Conservation (phyloP, 2,797 vertebrate genomes). For the Pipistrellus nathusii region DNA sequence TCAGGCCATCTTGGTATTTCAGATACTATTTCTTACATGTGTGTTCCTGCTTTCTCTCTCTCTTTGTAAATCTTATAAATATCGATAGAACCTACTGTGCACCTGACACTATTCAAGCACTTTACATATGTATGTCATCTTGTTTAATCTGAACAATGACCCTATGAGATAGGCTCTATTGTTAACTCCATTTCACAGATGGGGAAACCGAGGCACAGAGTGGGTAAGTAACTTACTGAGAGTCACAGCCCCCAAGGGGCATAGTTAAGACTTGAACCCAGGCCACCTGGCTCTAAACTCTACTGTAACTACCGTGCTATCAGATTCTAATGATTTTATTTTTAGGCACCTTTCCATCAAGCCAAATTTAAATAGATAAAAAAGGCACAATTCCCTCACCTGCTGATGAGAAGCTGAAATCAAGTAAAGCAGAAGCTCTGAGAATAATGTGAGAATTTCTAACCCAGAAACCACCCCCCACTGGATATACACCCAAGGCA, state of each 20-base stretch:
- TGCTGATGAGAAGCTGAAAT: conserved; percentile 27
- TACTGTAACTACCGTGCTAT: background rate
- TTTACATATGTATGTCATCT: background rate
- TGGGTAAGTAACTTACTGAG: background rate
- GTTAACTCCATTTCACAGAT: background rate
- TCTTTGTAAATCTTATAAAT: background rate
- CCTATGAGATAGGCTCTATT: background rate
- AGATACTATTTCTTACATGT: background rate
- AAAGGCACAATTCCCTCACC: background rate
- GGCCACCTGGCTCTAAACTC: background rate
- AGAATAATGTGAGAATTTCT: background rate
- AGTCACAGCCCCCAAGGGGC: background rate
- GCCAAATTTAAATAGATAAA: background rate
- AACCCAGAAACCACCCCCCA: background rate
- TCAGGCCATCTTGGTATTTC: background rate
- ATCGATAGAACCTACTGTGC: background rate
- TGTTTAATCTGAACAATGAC: background rate
- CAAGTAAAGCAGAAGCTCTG: background rate
- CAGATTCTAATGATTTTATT: background rate
- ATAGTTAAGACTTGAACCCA: background rate
- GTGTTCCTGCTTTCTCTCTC: background rate
- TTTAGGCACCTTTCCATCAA: conserved; percentile 29
- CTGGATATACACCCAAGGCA: background rate
- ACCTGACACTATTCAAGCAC: background rate
- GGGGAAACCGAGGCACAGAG: background rate